Percentiles rank a stretch among this genome's conserved stretches.
These are phyloP conservation scores for Tachycineta bicolor DNA, from an alignment of 2,113 vertebrate species.

Conservation along the genomic window DNA sequence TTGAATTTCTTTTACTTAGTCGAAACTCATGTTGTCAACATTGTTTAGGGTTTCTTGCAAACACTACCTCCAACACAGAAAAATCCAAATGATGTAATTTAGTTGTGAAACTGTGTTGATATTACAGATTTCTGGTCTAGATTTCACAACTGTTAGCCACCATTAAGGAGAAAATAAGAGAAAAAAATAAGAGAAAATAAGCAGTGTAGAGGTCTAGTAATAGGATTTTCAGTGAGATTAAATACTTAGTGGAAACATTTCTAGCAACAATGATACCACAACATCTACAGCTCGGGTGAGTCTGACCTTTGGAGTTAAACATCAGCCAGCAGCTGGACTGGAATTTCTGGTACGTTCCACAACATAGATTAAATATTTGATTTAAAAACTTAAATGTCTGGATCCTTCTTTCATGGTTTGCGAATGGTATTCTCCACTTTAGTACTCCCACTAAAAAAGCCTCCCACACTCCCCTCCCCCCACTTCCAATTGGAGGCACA, in stretches of 20 bases:
- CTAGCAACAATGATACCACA: neutral
- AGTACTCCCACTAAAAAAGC: neutral
- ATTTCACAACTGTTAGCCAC: neutral
- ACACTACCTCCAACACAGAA: neutral
- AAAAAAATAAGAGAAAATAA: neutral
- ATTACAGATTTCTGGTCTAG: neutral
- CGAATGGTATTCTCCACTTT: neutral
- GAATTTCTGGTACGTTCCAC: slow-evolving; percentile 42
- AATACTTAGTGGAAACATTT: neutral
- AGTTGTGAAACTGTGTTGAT: neutral
- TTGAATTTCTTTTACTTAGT: neutral
- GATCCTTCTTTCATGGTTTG: neutral
- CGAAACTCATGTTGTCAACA: neutral
- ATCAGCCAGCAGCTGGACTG: slow-evolving; percentile 36
- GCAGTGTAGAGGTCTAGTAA: neutral
- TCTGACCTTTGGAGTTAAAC: slow-evolving; percentile 47
- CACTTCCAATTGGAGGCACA: neutral
- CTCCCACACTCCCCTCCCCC: neutral
- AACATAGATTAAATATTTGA: slow-evolving; percentile 16
- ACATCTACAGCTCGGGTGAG: neutral
- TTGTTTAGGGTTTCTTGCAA: neutral
- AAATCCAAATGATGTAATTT: neutral
- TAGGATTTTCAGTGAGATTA: neutral
- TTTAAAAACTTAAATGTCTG: neutral
- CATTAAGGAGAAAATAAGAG: neutral